phyloP scores from a whole-genome alignment of 2,888 invertebrate species.

The Caenorhabditis doughertyi region DNA sequence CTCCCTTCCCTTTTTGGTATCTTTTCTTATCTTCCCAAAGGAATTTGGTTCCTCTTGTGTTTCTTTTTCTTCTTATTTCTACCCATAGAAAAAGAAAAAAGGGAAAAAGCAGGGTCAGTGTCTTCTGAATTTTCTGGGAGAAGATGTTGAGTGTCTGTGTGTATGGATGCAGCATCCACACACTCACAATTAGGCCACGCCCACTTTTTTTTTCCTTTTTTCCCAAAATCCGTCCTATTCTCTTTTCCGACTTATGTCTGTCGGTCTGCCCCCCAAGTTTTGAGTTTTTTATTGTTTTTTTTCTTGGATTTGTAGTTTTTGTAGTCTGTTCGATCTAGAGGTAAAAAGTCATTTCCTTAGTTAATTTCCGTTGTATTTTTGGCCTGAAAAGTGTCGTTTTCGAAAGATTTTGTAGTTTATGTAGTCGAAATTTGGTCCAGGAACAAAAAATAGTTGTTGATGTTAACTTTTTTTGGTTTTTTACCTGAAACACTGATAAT shows the following conservation, averaged over 20 bases:
- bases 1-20: not conserved
- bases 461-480: too few species aligned
- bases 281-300: conserved; percentile 3
- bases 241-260: not conserved
- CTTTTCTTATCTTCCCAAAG: conserved; percentile 43
- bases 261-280: not conserved
- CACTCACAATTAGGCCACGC: conserved; percentile 24
- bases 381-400: too few species aligned
- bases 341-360: too few species aligned
- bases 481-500: too few species aligned
- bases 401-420: too few species aligned
- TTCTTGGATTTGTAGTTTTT: not conserved
- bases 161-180: too few species aligned
- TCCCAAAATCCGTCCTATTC: conserved; percentile 10
- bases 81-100: not conserved
- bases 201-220: conserved; percentile 23
- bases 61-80: conserved; percentile 12
- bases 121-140: conserved; percentile 2
- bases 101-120: conserved; percentile 9
- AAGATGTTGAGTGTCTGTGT: conserved; percentile 9
- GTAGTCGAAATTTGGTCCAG: too few species aligned
- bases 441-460: too few species aligned
- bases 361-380: too few species aligned
- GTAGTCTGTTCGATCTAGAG: too few species aligned
- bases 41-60: conserved; percentile 53